Evolutionary conservation across 2,888 invertebrate genomes (phyloP).

Genomic region (Patella depressa): DNA sequence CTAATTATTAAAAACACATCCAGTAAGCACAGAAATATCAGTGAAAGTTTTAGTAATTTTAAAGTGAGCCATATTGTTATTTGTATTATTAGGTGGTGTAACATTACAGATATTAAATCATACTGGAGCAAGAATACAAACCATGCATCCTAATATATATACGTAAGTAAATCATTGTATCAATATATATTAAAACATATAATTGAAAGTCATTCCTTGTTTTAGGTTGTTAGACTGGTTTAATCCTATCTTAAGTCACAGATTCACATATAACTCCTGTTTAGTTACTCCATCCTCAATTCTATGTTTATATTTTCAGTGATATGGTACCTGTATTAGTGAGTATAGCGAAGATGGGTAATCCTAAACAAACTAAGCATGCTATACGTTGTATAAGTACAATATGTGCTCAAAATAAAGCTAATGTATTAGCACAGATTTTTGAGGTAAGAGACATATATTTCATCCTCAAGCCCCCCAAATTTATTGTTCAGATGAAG

Average conservation of each 20-base stretch:
- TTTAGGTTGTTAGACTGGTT: too few relatives aligned
- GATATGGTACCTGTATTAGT: slow-evolving; percentile 88
- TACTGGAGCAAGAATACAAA: slow-evolving; percentile 68
- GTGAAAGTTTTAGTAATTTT: too few relatives aligned
- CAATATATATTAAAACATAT: too few relatives aligned
- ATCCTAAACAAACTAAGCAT: slow-evolving; percentile 96
- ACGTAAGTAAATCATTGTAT: slow-evolving; percentile 57
- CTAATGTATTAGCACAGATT: slow-evolving; percentile 62
- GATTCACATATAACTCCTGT: too few relatives aligned
- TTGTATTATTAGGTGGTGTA: slow-evolving; percentile 61
- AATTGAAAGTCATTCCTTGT: too few relatives aligned
- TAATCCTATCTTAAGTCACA: too few relatives aligned
- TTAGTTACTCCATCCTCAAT: too few relatives aligned
- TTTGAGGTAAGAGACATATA: slow-evolving; percentile 74
- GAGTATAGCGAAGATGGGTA: slow-evolving; percentile 88
- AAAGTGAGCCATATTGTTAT: too few relatives aligned
- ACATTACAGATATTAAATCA: slow-evolving; percentile 70
- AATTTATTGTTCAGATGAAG: too few relatives aligned
- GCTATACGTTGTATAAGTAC: slow-evolving; percentile 87
- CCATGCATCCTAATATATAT: slow-evolving; percentile 67
- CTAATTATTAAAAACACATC: too few relatives aligned
- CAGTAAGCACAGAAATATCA: too few relatives aligned
- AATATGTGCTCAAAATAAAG: slow-evolving; percentile 63
- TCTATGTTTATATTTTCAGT: slow-evolving; percentile 69
- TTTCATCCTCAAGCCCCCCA: too few relatives aligned